Evolutionary conservation across 1,140 invertebrate species (phyloP), one percentile per base, ranked within the genome.

Genomic region (Reticulitermes speratus): DNA sequence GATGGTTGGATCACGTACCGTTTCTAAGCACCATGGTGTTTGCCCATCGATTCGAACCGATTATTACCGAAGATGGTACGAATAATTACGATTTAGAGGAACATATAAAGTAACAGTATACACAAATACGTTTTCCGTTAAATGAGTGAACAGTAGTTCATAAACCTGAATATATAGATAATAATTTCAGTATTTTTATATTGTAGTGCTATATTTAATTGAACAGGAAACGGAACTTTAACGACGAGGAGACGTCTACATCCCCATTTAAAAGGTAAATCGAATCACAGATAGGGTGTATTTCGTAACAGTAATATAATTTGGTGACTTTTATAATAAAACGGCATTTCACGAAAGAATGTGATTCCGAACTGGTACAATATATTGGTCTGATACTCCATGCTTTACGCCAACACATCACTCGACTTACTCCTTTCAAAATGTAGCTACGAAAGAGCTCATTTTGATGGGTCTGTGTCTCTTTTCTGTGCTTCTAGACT

Each of bases 401-500:
- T 16, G 65, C 65, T 8, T 59, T 23, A 25, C 59, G 59, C 21
- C 59, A 65, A 65, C 12, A 75, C n/a, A 14, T 75, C 65, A 75
- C 65, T 30, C 25, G 65, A 25, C 65, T 75, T 75, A n/a, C n/a
- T 75, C 65, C 25, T 75, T 75, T 75, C 65, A 75, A 75, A 75
- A 75, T 75, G 65, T 75, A 75, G 65, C n/a, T 16, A 75, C 65
- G n/a, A 30, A 75, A 75, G n/a, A 75, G 83, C 83, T 84, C 83
- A 84, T 84, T 52, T 84, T 84, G 83, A 84, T 30, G 30, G n/a
- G 25, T 48, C 21, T 86, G 52, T 87, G 44, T 87, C 44, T 87
- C 83, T 87, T 87, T 85, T 84, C 55, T 87, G 83, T 87, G 85
- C 87, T 87, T 87, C 87, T 87, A 87, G 87, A 87, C 83, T 84